Conservation (phyloP, 2,113 vertebrate genomes). For the Climacteris rufus region DNA sequence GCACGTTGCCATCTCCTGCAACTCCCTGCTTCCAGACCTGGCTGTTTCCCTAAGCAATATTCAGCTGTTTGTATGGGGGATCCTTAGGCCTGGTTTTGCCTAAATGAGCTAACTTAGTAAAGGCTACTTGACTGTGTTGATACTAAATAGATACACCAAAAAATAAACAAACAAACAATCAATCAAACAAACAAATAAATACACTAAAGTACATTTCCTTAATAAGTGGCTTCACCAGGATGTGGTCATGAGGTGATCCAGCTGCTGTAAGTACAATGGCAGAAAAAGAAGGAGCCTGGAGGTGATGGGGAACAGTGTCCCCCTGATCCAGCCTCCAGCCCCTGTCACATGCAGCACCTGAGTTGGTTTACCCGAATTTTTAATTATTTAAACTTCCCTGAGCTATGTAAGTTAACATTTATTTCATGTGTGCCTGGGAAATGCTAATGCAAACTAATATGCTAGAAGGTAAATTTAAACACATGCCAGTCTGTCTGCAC, state of each 20-base stretch:
- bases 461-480: not conserved
- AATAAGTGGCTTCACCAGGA: not conserved
- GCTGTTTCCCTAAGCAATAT: not conserved
- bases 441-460: not conserved
- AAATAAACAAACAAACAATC: not conserved
- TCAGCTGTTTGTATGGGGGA: not conserved
- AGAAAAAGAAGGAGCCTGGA: not conserved
- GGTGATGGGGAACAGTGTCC: not conserved
- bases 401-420: not conserved
- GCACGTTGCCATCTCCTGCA: not conserved
- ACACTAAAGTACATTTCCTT: not conserved
- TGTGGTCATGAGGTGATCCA: accelerated
- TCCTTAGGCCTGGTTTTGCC: not conserved
- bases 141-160: not conserved
- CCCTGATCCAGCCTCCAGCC: not conserved
- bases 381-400: not conserved
- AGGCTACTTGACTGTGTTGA: not conserved
- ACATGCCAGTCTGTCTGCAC: not conserved
- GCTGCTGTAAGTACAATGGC: not conserved
- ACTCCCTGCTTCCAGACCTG: not conserved
- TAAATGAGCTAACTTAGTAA: not conserved
- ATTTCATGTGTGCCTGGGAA: not conserved
- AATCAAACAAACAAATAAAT: not conserved
- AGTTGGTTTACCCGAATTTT: not conserved
- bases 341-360: not conserved